Evolutionary conservation across 2,113 vertebrate species (phyloP).

Genomic region (Phodopus roborovskii): DNA sequence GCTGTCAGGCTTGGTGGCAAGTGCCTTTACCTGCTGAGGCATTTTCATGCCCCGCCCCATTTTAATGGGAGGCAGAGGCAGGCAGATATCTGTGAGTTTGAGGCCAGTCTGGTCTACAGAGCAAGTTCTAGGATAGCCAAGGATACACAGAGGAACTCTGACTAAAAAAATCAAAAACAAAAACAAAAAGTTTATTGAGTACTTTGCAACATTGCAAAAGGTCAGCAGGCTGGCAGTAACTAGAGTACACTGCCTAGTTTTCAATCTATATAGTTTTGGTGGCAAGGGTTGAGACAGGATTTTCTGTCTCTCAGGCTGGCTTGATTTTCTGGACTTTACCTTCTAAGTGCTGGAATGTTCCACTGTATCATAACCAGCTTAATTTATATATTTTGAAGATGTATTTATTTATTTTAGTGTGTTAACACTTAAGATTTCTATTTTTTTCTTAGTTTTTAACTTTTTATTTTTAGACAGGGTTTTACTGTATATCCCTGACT

Average conservation of each 20-base stretch:
- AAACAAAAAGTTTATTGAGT: not conserved
- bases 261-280: not conserved
- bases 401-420: not conserved
- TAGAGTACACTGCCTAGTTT: not conserved
- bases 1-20: not conserved
- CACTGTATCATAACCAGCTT: not conserved
- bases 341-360: not conserved
- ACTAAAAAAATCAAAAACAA: not conserved
- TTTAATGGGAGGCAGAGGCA: not conserved
- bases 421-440: not conserved
- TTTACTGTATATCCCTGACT: not conserved
- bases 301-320: not conserved
- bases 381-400: not conserved
- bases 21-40: not conserved
- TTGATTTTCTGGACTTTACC: not conserved
- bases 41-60: not conserved
- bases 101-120: not conserved
- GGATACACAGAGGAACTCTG: not conserved
- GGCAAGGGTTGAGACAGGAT: not conserved
- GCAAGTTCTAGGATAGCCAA: not conserved
- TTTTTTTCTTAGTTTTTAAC: not conserved
- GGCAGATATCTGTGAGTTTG: not conserved
- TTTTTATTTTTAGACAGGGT: not conserved
- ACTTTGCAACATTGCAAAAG: not conserved
- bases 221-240: not conserved